Conservation (phyloP, 2,113 vertebrate genomes). For the Charadrius vociferus region DNA sequence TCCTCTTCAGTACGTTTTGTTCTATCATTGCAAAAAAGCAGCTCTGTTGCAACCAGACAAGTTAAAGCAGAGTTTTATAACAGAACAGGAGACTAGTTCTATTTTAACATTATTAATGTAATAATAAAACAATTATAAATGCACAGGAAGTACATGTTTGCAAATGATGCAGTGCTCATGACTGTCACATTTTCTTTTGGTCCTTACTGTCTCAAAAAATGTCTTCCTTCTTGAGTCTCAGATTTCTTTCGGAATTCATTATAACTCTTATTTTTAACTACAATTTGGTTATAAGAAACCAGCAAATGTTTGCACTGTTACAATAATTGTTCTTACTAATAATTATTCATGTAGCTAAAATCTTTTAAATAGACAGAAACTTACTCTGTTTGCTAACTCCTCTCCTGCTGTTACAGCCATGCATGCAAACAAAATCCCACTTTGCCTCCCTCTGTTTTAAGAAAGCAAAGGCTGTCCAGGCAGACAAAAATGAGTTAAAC, state of each 20-base stretch:
- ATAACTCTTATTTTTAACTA: neutral
- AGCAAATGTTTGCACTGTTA: neutral
- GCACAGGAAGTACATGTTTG: neutral
- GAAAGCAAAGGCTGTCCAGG: neutral
- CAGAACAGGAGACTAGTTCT: neutral
- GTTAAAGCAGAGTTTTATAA: neutral
- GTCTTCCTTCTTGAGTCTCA: neutral
- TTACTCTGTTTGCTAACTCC: neutral
- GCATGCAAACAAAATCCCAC: neutral
- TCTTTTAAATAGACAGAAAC: neutral
- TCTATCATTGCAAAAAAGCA: neutral
- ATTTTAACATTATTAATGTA: neutral
- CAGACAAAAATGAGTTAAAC: neutral
- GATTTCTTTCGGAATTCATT: neutral
- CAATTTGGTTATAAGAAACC: neutral
- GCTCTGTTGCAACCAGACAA: neutral
- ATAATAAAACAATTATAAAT: neutral
- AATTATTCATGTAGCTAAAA: neutral
- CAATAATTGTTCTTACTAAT: neutral
- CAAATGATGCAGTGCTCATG: neutral
- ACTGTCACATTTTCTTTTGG: neutral
- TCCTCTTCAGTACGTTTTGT: neutral
- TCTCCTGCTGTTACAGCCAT: neutral
- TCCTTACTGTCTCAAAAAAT: neutral
- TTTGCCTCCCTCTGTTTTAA: neutral